Conservation (phyloP, 2,113 vertebrate genomes). For the Marmota monax region DNA sequence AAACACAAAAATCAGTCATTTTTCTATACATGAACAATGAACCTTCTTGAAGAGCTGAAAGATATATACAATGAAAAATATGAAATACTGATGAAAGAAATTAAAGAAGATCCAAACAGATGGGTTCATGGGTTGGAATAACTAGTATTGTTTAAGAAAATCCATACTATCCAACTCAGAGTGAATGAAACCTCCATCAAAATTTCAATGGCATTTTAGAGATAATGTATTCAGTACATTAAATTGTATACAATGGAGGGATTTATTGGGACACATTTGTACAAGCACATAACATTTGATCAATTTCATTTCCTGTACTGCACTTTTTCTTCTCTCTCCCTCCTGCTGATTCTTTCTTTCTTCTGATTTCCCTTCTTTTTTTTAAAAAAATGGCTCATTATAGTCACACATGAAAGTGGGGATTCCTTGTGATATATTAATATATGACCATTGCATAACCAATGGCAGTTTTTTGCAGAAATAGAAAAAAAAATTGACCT, state of each 20-base stretch:
- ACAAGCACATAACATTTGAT: no score
- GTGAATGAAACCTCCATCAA: neutral
- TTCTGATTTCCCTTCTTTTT: no score
- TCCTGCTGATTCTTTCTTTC: no score
- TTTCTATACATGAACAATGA: neutral
- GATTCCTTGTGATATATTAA: no score
- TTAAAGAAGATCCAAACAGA: neutral
- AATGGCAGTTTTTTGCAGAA: neutral
- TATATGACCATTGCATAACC: no score
- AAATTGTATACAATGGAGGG: no score
- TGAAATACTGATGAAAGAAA: neutral
- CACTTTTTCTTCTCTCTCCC: no score
- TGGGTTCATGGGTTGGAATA: neutral
- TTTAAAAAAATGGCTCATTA: no score
- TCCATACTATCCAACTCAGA: neutral
- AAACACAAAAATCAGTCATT: neutral
- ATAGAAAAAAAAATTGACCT: neutral
- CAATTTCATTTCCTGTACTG: no score
- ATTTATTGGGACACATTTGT: no score
- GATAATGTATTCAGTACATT: neutral
- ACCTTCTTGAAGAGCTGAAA: neutral
- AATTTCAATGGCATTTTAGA: neutral
- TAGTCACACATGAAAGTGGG: no score
- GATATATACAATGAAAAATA: neutral
- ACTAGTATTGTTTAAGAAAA: neutral